These are phyloP conservation scores for Formica exsecta DNA, from an alignment of 1,140 invertebrate species.

Conservation along the genomic window DNA sequence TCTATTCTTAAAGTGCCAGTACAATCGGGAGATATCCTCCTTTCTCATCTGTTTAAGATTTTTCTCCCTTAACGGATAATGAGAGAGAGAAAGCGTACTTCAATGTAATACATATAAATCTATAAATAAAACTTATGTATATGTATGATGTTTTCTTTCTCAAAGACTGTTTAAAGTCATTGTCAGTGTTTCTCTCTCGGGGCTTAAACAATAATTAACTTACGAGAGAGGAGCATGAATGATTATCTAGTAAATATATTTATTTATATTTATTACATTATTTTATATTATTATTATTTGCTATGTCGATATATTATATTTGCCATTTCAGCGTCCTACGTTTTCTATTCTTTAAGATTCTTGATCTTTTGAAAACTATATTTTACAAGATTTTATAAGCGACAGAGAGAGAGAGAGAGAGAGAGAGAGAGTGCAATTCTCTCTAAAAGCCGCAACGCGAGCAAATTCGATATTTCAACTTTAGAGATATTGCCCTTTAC, in stretches of 20 bases:
- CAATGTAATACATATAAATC: neutral
- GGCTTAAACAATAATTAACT: neutral
- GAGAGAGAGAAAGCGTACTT: neutral
- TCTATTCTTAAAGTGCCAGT: neutral
- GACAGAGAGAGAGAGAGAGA: too few relatives aligned
- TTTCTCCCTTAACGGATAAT: neutral
- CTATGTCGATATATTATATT: conserved; percentile 18
- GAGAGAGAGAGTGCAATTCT: neutral
- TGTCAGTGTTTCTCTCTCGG: too few relatives aligned
- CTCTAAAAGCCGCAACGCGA: neutral
- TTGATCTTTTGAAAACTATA: neutral
- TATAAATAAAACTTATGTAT: neutral
- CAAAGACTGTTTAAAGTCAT: too few relatives aligned
- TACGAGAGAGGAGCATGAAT: neutral
- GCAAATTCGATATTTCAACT: conserved; percentile 15
- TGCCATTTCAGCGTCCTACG: neutral
- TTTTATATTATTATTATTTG: too few relatives aligned
- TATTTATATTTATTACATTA: neutral
- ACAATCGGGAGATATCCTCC: neutral
- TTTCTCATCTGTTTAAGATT: neutral
- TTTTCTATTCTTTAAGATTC: neutral
- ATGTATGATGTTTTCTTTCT: neutral
- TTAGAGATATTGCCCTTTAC: conserved; percentile 37
- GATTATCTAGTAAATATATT: neutral
- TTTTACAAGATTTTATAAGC: neutral